phyloP scores from a whole-genome alignment of 1,140 invertebrate species.

The Aphidius gifuensis region DNA sequence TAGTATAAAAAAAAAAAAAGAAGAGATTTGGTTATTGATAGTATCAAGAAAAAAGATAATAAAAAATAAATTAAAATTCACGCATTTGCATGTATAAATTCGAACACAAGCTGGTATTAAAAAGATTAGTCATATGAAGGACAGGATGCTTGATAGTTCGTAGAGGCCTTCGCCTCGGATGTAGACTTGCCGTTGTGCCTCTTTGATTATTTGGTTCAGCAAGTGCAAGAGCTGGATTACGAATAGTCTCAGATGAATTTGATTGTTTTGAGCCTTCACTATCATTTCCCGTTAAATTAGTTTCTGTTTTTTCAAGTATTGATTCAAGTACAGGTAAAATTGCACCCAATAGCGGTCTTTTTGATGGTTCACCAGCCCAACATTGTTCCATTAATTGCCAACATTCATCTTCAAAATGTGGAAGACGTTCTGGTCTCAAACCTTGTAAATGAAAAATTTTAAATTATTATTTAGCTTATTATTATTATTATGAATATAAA shows the following conservation, averaged over 20 bases:
- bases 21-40: too few relatives aligned
- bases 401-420: conserved; percentile 74
- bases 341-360: conserved; percentile 75
- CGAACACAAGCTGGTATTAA: conserved; percentile 40
- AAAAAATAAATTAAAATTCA: conserved; percentile 34
- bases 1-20: too few relatives aligned
- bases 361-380: conserved; percentile 74
- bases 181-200: conserved; percentile 37
- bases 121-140: conserved; percentile 44
- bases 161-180: conserved; percentile 32
- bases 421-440: conserved; percentile 72
- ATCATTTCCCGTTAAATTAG: conserved; percentile 37
- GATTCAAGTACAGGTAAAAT: conserved; percentile 67
- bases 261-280: conserved; percentile 25
- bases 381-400: conserved; percentile 85
- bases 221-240: conserved; percentile 40
- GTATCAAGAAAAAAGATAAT: too few relatives aligned
- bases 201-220: conserved; percentile 48
- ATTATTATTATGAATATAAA: conserved; percentile 25
- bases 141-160: conserved; percentile 37
- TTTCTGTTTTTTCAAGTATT: conserved; percentile 47
- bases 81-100: conserved; percentile 47
- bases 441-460: conserved; percentile 46
- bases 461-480: conserved; percentile 15
- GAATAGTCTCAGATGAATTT: conserved; percentile 27